Evolutionary conservation across 2,888 invertebrate genomes (phyloP).

Genomic region (Drosophila infuscata): DNA sequence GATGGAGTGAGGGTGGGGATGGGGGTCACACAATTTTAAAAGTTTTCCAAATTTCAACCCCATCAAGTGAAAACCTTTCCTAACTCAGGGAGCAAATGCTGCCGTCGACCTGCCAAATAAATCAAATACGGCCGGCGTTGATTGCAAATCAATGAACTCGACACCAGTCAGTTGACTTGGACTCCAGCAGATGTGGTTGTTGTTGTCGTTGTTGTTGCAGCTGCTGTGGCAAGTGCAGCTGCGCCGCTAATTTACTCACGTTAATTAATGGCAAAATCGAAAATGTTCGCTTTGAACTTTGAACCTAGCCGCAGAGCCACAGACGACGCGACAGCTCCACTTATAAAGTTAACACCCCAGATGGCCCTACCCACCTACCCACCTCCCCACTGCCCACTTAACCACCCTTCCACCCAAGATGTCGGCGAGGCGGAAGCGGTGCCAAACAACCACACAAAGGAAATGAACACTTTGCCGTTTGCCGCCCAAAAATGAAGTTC

Average conservation of each 20-base stretch:
- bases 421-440: constrained; percentile 16
- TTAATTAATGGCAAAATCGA: constrained; percentile 77
- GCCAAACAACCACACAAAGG: constrained; percentile 64
- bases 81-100: neutral
- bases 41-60: constrained; percentile 25
- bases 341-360: constrained; percentile 43
- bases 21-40: neutral
- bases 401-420: constrained; percentile 1
- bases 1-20: rapidly evolving
- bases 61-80: neutral
- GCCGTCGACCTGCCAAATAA: constrained; percentile 31
- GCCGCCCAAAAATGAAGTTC: constrained; percentile 23
- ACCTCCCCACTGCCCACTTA: neutral
- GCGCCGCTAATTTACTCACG: constrained; percentile 74
- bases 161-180: constrained; percentile 26
- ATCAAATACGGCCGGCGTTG: constrained; percentile 58
- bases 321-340: constrained; percentile 51
- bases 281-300: constrained; percentile 77
- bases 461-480: constrained; percentile 68
- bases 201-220: neutral
- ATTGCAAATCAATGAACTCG: constrained; percentile 66
- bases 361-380: neutral
- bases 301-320: constrained; percentile 57
- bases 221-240: constrained; percentile 56
- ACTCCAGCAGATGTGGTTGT: neutral